A percentile compares a stretch with the other conserved stretches of the same genome.
Evolutionary conservation across 2,113 vertebrate genomes (phyloP).

Genomic region (Halichoerus grypus): DNA sequence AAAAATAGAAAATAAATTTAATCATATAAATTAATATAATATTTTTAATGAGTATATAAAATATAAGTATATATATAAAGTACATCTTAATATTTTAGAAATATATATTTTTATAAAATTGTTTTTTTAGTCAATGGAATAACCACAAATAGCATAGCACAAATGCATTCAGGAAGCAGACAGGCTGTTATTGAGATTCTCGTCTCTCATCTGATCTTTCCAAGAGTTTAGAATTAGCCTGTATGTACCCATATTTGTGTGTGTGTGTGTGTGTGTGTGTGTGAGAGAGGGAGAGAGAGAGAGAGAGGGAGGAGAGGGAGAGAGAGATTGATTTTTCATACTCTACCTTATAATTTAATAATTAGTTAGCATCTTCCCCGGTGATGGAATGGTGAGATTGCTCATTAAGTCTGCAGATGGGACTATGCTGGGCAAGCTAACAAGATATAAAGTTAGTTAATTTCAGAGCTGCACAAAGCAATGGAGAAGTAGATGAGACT

Average conservation of each 20-base stretch:
- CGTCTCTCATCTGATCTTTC: background rate
- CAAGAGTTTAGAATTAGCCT: conserved; percentile 23
- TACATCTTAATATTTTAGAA: background rate
- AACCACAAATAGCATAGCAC: background rate
- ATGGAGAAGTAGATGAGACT: background rate
- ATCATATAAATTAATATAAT: background rate
- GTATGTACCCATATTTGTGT: background rate
- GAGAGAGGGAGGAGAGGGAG: background rate
- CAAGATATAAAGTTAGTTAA: conserved; percentile 22
- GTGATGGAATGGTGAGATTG: background rate
- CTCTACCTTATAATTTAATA: conserved; percentile 49
- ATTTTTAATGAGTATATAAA: background rate
- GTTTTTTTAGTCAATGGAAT: background rate
- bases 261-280: background rate
- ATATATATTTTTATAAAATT: background rate
- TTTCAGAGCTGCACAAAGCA: conserved; percentile 44
- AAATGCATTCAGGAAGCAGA: conserved; percentile 7
- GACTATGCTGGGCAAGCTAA: background rate
- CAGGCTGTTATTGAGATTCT: background rate
- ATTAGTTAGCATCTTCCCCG: background rate
- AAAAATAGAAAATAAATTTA: background rate
- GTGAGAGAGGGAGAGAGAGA: background rate
- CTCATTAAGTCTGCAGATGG: conserved; percentile 63
- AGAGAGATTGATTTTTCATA: background rate
- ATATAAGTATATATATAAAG: background rate